phyloP scores from a whole-genome alignment of 2,797 vertebrate species.

The Vultur gryphus region DNA sequence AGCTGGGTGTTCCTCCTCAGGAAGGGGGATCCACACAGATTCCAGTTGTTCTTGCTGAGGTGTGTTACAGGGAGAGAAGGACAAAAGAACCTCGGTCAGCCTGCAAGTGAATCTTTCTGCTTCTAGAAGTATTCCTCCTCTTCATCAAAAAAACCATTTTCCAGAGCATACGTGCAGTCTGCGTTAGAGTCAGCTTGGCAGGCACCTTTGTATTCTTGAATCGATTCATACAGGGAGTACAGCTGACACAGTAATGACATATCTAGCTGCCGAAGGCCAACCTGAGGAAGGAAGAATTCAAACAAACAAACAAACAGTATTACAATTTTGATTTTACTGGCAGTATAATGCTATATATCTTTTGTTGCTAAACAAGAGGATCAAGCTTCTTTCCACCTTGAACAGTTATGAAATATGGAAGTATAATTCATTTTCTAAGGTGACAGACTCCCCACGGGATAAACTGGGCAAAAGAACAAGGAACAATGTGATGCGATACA shows the following conservation, averaged over 20 bases:
- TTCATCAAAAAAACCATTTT: conserved; percentile 95
- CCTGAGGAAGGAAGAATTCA: conserved; percentile 69
- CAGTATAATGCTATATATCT: not conserved
- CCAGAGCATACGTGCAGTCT: conserved; percentile 82
- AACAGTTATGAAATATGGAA: not conserved
- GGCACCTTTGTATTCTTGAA: conserved; percentile 97
- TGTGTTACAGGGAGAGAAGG: not conserved
- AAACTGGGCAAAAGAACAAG: not conserved
- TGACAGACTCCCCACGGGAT: not conserved
- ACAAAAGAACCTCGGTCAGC: conserved; percentile 4
- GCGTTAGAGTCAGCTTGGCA: conserved; percentile 90
- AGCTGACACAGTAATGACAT: conserved; percentile 98
- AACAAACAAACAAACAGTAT: not conserved
- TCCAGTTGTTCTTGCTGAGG: conserved; percentile 38
- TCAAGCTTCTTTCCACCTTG: not conserved
- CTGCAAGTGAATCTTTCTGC: not conserved
- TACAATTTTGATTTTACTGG: not conserved
- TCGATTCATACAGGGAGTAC: conserved; percentile 96
- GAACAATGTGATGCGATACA: not conserved
- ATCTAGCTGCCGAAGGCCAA: conserved; percentile 96
- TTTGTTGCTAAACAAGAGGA: not conserved
- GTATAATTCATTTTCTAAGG: not conserved
- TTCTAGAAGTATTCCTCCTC: conserved; percentile 91
- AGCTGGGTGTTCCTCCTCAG: conserved; percentile 10
- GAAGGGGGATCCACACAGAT: conserved; percentile 9